Evolutionary conservation across 2,113 vertebrate species (phyloP).

Genomic region (Zosterops pallidus): DNA sequence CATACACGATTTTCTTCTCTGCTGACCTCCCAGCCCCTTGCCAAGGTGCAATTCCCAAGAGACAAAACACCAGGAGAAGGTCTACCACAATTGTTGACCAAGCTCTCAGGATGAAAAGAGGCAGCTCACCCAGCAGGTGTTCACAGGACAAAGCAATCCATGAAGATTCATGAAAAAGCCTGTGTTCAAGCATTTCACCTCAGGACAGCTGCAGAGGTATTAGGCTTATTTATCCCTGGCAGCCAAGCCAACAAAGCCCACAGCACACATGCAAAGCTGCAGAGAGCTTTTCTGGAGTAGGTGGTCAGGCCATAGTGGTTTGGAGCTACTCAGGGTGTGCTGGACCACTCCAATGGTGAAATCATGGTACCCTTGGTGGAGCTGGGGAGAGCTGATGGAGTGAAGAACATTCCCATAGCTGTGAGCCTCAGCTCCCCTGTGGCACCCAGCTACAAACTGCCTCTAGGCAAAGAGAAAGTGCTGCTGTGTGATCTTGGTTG

Average conservation of each 20-base stretch:
- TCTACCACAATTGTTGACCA: not conserved
- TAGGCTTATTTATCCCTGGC: not conserved
- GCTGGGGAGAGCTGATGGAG: not conserved
- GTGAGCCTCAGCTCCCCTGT: not conserved
- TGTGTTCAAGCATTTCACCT: not conserved
- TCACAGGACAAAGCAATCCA: not conserved
- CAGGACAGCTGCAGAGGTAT: not conserved
- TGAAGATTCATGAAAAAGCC: not conserved
- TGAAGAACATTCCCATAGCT: too few species aligned
- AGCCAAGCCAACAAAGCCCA: not conserved
- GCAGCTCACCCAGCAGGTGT: not conserved
- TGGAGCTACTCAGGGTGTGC: rapidly evolving
- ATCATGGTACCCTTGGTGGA: rapidly evolving
- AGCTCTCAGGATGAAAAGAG: not conserved
- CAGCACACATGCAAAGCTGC: not conserved
- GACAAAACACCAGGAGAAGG: not conserved
- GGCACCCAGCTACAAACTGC: not conserved
- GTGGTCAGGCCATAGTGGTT: not conserved
- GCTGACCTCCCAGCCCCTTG: not conserved
- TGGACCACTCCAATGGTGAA: not conserved
- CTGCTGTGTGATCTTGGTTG: not conserved
- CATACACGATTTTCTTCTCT: not conserved
- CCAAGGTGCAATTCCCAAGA: not conserved
- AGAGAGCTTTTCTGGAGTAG: not conserved
- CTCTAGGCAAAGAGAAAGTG: not conserved